Evolutionary conservation across 2,113 vertebrate genomes (phyloP).

Genomic region (Pterocles gutturalis): DNA sequence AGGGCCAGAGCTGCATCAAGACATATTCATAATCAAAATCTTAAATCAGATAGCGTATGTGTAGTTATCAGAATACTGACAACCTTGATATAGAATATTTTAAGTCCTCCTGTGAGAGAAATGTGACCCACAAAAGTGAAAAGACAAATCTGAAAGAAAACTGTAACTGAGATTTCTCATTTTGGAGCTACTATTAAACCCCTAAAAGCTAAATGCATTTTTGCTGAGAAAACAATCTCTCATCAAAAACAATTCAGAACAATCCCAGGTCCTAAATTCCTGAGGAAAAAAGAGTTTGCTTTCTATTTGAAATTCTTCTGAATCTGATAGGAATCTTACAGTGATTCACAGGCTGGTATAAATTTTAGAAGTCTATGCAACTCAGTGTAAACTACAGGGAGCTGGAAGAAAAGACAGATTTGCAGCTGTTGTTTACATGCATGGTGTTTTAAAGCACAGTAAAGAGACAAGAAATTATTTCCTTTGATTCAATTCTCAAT

Average conservation of each 20-base stretch:
- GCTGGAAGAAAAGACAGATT: not conserved
- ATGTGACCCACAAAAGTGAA: not conserved
- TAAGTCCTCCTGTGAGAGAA: not conserved
- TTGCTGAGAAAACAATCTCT: constrained; percentile 15
- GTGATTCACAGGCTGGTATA: not conserved
- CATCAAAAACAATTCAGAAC: not conserved
- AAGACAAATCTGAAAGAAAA: not conserved
- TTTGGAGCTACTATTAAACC: not conserved
- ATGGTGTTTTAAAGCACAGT: not conserved
- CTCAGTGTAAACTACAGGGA: not conserved
- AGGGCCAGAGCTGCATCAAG: not conserved
- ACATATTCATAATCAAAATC: not conserved
- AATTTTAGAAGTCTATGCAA: not conserved
- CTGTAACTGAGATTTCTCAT: not conserved
- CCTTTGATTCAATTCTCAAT: not conserved
- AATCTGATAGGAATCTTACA: not conserved
- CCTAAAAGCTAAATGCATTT: not conserved
- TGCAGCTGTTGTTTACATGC: not conserved
- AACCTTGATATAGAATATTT: not conserved
- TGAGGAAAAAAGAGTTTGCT: not conserved
- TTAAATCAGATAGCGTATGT: not conserved
- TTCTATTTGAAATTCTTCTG: not conserved
- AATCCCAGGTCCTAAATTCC: not conserved
- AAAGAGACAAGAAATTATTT: not conserved
- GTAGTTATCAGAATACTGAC: not conserved